A percentile compares a stretch with the other conserved stretches of the same genome.
These are phyloP conservation scores for Ambastaia sidthimunki DNA, from an alignment of 2,797 vertebrate genomes.

Conservation along the genomic window DNA sequence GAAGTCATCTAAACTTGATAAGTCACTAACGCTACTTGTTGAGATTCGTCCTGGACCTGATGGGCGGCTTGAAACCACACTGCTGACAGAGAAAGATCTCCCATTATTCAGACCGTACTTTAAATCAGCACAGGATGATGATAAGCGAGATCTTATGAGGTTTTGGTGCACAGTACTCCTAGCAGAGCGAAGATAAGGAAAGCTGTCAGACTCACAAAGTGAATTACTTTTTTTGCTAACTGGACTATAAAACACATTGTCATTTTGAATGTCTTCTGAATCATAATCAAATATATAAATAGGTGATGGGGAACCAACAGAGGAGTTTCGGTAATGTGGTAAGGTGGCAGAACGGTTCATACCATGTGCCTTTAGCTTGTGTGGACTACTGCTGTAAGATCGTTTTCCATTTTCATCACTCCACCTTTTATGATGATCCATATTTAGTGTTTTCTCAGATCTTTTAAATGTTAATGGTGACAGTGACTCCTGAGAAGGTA, in stretches of 20 bases:
- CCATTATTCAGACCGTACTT: slow-evolving; percentile 78
- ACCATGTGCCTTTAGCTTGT: slow-evolving; percentile 31
- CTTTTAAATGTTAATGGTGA: not conserved
- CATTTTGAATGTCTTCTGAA: slow-evolving; percentile 65
- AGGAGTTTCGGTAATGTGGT: slow-evolving; percentile 58
- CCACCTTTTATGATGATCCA: slow-evolving; percentile 23
- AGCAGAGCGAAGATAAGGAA: slow-evolving; percentile 49
- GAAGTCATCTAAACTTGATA: slow-evolving; percentile 61
- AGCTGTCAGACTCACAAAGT: slow-evolving; percentile 63
- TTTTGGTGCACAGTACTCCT: slow-evolving; percentile 42
- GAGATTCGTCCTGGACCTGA: slow-evolving; percentile 79
- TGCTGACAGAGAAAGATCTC: slow-evolving; percentile 77
- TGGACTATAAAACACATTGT: slow-evolving; percentile 76
- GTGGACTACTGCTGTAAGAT: slow-evolving; percentile 53
- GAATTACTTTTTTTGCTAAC: slow-evolving; percentile 64
- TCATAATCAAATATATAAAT: slow-evolving; percentile 71
- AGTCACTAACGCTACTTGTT: slow-evolving; percentile 74
- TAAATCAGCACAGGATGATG: slow-evolving; percentile 74
- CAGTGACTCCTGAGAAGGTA: not conserved
- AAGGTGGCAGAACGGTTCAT: slow-evolving; percentile 54
- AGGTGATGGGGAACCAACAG: slow-evolving; percentile 66
- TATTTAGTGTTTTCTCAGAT: slow-evolving; percentile 5
- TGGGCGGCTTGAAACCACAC: slow-evolving; percentile 74
- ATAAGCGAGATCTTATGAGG: slow-evolving; percentile 33
- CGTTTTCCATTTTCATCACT: slow-evolving; percentile 58